These are phyloP conservation scores for Drosophila longiperda DNA, from an alignment of 2,888 invertebrate genomes.

Conservation along the genomic window DNA sequence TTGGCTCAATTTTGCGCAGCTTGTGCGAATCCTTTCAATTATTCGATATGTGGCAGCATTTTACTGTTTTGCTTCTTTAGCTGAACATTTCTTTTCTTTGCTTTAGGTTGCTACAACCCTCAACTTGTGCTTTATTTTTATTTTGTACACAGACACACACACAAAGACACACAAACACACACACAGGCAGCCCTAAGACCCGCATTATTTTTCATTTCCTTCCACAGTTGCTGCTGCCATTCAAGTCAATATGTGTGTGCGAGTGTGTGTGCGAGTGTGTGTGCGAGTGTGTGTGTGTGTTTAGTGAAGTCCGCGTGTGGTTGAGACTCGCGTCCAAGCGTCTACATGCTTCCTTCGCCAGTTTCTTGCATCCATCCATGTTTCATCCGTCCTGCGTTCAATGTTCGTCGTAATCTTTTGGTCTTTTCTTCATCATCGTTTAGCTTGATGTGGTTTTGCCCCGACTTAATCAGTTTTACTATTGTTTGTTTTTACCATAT, in stretches of 20 bases:
- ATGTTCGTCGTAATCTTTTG: conserved; percentile 77
- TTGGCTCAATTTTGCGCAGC: conserved; percentile 57
- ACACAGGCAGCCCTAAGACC: conserved; percentile 48
- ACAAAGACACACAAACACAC: conserved; percentile 7
- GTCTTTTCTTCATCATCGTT: conserved; percentile 78
- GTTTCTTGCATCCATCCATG: conserved; percentile 16
- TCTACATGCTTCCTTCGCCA: conserved; percentile 27
- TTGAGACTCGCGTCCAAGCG: conserved; percentile 31
- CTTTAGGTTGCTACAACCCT: conserved; percentile 17
- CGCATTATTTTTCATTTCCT: conserved; percentile 70
- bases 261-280: conserved; percentile 7
- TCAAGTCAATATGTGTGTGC: conserved; percentile 27
- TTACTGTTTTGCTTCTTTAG: conserved; percentile 26
- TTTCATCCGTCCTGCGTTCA: conserved; percentile 44
- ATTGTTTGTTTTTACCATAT: conserved; percentile 78
- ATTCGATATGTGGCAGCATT: conserved; percentile 73
- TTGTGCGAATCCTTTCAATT: conserved; percentile 76
- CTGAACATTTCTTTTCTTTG: conserved; percentile 18
- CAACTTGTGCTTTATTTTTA: conserved; percentile 36
- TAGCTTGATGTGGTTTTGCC: conserved; percentile 79
- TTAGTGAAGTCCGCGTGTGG: conserved; percentile 36
- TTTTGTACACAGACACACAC: conserved; percentile 28
- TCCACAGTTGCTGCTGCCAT: conserved; percentile 33
- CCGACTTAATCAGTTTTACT: conserved; percentile 81
- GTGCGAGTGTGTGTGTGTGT: conserved; percentile 16